Evolutionary conservation across 2,888 invertebrate species (phyloP).

Genomic region (Morinoia aosen): DNA sequence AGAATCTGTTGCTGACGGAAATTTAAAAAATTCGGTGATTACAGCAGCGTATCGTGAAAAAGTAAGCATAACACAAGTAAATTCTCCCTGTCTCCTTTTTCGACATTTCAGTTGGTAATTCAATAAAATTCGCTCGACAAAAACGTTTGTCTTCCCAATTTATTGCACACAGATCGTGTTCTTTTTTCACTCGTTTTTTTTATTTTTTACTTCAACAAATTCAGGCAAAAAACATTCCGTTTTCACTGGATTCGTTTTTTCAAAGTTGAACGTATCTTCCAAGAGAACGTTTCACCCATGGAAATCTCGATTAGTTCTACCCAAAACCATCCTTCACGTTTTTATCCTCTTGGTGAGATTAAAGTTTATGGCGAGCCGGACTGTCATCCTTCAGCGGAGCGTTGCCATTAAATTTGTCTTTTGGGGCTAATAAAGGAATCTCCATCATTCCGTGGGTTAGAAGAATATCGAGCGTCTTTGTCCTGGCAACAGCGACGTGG

Average conservation of each 20-base stretch:
- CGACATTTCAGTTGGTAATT: background rate
- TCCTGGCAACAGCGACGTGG: background rate
- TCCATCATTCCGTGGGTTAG: background rate
- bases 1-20: background rate
- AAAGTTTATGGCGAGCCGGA: background rate
- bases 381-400: background rate
- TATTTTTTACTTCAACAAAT: background rate
- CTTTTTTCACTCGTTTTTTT: background rate
- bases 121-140: background rate
- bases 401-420: background rate
- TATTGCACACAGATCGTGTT: background rate
- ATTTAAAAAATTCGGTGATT: background rate
- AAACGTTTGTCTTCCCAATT: background rate
- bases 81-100: background rate
- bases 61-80: background rate
- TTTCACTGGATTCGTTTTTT: background rate
- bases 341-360: constrained; percentile 5
- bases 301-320: background rate
- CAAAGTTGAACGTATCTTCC: background rate
- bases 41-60: background rate
- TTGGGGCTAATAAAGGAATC: background rate
- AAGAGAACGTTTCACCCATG: background rate
- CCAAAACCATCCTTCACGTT: background rate
- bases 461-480: background rate
- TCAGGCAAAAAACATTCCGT: background rate